Evolutionary conservation across 2,888 invertebrate genomes (phyloP).

Genomic region (Leptinotarsa peninsularis): DNA sequence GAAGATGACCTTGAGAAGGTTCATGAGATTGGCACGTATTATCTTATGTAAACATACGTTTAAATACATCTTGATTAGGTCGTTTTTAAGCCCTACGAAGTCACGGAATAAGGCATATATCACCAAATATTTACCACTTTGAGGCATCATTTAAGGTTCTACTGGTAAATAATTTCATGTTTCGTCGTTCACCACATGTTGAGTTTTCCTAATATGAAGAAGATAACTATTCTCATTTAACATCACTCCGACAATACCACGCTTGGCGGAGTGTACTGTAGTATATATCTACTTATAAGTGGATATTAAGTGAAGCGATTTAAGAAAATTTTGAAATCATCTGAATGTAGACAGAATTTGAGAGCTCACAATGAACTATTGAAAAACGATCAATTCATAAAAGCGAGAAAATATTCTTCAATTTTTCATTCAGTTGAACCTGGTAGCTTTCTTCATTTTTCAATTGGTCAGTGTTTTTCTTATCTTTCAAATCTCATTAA

Average conservation of each 20-base stretch:
- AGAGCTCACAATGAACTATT: neutral
- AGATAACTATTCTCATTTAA: no score
- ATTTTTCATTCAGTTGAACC: neutral
- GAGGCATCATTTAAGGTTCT: conserved; percentile 27
- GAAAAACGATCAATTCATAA: neutral
- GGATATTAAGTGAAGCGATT: neutral
- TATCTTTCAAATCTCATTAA: no score
- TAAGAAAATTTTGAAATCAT: neutral
- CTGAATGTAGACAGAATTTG: neutral
- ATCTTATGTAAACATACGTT: no score
- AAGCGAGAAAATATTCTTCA: neutral
- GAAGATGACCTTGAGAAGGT: neutral
- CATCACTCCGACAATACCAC: neutral
- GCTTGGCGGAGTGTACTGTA: neutral
- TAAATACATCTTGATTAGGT: neutral
- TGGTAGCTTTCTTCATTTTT: neutral
- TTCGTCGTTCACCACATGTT: neutral
- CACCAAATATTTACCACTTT: conserved; percentile 23
- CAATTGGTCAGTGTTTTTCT: no score
- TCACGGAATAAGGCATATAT: conserved; percentile 28
- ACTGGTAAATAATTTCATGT: conserved; percentile 32
- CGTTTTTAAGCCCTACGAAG: conserved; percentile 32
- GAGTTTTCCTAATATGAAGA: no score
- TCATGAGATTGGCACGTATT: no score
- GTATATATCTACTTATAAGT: neutral